Evolutionary conservation across 2,113 vertebrate species (phyloP).

Genomic region (Dicaeum eximium): DNA sequence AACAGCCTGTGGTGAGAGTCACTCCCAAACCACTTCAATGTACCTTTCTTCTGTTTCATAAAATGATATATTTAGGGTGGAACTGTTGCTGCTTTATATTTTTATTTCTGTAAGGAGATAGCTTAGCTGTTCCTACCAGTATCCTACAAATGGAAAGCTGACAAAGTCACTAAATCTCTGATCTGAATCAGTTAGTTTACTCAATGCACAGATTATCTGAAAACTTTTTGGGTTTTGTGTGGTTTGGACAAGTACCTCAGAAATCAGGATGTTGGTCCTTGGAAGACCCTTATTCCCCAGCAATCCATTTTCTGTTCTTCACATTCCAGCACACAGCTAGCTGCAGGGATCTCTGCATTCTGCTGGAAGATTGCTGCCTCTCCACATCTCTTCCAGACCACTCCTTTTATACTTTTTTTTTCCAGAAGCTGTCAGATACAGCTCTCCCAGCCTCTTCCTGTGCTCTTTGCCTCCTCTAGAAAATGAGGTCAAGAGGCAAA

Average conservation of each 20-base stretch:
- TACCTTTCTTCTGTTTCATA: neutral
- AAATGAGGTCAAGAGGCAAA: neutral
- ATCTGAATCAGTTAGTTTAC: neutral
- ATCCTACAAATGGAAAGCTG: neutral
- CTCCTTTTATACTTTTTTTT: neutral
- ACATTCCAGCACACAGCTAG: neutral
- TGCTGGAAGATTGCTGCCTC: neutral
- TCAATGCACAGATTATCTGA: neutral
- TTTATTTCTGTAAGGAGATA: neutral
- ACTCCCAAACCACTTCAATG: neutral
- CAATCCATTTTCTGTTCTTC: neutral
- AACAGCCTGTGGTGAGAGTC: neutral
- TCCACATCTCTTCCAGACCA: neutral
- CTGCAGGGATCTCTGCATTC: neutral
- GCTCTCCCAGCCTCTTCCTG: neutral
- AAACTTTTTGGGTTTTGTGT: neutral
- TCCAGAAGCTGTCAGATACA: neutral
- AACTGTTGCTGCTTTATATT: neutral
- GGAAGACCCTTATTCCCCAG: neutral
- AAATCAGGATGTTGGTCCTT: neutral
- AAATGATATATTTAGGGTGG: neutral
- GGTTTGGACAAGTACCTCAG: neutral
- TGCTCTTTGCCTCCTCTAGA: neutral
- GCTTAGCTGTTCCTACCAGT: neutral
- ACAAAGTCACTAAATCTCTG: neutral